Percentiles rank a stretch among this genome's conserved stretches.
Conservation (phyloP, 53 echinoderm and acorn worm genomes). For the Stichopus horrens region DNA sequence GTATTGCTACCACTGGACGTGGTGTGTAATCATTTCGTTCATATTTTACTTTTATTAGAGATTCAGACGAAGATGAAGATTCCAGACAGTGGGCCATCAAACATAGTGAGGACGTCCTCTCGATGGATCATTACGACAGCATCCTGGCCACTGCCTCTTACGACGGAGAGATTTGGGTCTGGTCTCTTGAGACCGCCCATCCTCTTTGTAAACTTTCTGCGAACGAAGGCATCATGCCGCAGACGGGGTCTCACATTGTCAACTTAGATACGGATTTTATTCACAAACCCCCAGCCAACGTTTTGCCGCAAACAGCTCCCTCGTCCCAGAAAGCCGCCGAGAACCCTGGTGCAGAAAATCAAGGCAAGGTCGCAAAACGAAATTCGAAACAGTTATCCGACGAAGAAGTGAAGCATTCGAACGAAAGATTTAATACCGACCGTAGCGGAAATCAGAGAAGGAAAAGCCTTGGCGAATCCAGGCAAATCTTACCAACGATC, state of each 20-base stretch:
- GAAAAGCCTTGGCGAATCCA: background rate
- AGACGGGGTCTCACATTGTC: conserved; percentile 73
- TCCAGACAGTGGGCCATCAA: conserved; percentile 83
- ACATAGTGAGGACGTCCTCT: conserved; percentile 91
- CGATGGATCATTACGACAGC: conserved; percentile 78
- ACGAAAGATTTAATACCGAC: background rate
- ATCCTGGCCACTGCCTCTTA: conserved; percentile 89
- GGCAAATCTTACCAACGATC: conserved; percentile 49
- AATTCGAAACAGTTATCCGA: background rate
- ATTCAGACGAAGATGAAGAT: conserved; percentile 92
- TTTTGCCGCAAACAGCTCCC: conserved; percentile 17
- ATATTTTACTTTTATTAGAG: conserved; percentile 54
- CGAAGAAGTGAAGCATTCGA: conserved; percentile 36
- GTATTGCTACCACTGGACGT: too few species aligned
- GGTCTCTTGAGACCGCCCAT: conserved; percentile 93
- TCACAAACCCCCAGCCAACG: conserved; percentile 13
- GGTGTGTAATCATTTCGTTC: background rate
- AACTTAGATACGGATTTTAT: conserved; percentile 43
- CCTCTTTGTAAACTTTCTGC: conserved; percentile 84
- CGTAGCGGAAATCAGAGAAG: background rate
- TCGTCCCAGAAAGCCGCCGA: background rate
- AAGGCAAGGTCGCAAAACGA: background rate
- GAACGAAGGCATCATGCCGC: conserved; percentile 75
- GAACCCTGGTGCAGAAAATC: background rate
- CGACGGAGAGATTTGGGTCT: conserved; percentile 93